Evolutionary conservation across 2,113 vertebrate species (phyloP), one percentile per base, ranked within the genome.

Genomic region (Mobula hypostoma): DNA sequence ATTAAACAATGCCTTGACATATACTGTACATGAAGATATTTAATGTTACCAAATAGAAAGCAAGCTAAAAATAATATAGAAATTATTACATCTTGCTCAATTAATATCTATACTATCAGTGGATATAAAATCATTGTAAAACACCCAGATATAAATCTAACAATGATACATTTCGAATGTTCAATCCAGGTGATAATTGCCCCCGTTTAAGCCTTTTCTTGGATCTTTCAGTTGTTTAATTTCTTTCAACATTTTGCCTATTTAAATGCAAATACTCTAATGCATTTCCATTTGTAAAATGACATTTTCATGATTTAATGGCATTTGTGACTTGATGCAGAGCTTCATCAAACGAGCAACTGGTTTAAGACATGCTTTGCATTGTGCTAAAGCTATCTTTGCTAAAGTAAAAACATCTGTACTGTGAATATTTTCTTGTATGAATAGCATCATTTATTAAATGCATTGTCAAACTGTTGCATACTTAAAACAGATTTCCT

Each of bases 201-300:
- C 19, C n/a, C 87, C 48, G 5, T 90, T 9, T 19, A 63, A 83
- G 21, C 21, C 40, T 85, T 85, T 58, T 85, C 21, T 85, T 27
- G 8, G 56, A 85, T 61, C 80, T 83, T 83, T 56, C 19, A 83
- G 48, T 83, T 27, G 48, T 24, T 85, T 61, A 85, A 85, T 85
- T 36, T 91, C 12, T 91, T 91, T 40, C 88, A 17, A 70, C 66
- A 14, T 66, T 91, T 48, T 70, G 7, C 17, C 88, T 36, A 91
- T 68, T 91, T 91, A 68, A 66, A 91, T 91, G 63, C 88, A 68
- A 91, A 68, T 85, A 85, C 21, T 29, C 19, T 85, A 85, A 85
- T 58, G 58, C 8, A 24, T 85, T 85, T 85, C 82, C 82, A 85
- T 85, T 58, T 58, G 48, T 85, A 85, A 85, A 85, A 58, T 85